Base-by-base conservation (phyloP, 2,888 invertebrate species). In the Hecatera dysodea region DNA sequence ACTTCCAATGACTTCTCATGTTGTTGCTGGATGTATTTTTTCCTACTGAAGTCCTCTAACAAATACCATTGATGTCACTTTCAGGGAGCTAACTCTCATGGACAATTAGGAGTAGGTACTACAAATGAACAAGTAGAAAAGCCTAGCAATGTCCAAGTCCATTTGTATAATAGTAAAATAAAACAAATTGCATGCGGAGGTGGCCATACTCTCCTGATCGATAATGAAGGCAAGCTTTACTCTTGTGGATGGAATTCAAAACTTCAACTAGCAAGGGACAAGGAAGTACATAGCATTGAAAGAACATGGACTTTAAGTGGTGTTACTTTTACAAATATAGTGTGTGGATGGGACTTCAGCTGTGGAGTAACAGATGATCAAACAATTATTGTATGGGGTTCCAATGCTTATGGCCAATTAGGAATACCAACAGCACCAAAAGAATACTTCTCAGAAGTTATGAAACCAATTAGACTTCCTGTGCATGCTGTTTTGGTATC, bases 1-100 rank as follows among this genome's bases (percentile, higher is more conserved):
- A 29, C 19, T 72, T 24, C 7, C 17, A 50, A 5, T 46, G n/a
- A 24, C 12, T 39, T 55, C 33, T 27, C 2, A 17, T 11, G 7
- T 17, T 8, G 5, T 27, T 36, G 1, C 50, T 19, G 8, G 5
- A n/a, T 48, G 12, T 63, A n/a, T 39, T 19, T 29, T 60, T 15
- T 11, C 15, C 1, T 46, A 33, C 2, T 15, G 7, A 9, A 39
- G 19, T 24, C 11, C 8, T 24, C 15, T 24, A 4, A 19, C 36
- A 9, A 22, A 9, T 36, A 56, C 17, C 1, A 7, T 50, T 11
- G 3, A 46, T 60, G n/a, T 52, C 27, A 46, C 12, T 93, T 94
- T 78, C 90, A 98, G 98, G 98, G 98, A 87, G 98, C 98, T 71
- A 98, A 98, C 93, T 98, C 98, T 78, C 98, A 98, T 90, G 98